Conservation (phyloP, 2,888 invertebrate species). For the Scaptomyza caliginosa region DNA sequence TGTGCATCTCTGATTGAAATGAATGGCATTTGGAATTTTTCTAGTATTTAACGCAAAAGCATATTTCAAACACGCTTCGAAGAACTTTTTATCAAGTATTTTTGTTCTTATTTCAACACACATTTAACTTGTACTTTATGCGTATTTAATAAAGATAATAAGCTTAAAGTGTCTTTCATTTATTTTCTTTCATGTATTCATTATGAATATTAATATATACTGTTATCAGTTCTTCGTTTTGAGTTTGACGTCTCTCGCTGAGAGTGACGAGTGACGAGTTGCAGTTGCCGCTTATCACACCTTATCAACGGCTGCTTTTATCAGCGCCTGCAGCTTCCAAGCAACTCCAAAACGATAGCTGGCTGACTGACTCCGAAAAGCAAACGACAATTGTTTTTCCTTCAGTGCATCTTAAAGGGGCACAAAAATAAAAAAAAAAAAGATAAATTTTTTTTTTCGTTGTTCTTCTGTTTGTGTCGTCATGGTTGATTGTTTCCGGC, state of each 20-base stretch:
- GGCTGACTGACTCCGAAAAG: conserved; percentile 1
- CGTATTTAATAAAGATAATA: no score
- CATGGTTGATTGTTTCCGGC: conserved; percentile 55
- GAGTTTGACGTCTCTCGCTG: background rate
- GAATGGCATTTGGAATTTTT: conserved; percentile 53
- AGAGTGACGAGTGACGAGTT: background rate
- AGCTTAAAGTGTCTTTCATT: no score
- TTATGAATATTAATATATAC: background rate
- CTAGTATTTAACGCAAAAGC: no score
- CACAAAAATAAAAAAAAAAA: conserved; percentile 6
- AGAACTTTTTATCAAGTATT: no score
- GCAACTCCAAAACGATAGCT: conserved; percentile 4
- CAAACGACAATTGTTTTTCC: conserved; percentile 23
- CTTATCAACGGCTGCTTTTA: conserved; percentile 6
- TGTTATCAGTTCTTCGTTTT: conserved; percentile 6
- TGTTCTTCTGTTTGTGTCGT: conserved; percentile 1
- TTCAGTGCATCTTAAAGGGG: conserved; percentile 15
- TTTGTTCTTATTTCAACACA: no score
- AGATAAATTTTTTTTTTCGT: conserved; percentile 30
- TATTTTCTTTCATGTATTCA: background rate
- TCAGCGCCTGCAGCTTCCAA: conserved; percentile 6
- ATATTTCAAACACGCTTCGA: no score
- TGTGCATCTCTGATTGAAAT: conserved; percentile 56
- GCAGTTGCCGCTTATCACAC: conserved; percentile 13
- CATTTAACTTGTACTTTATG: background rate